Conservation (phyloP, 2,888 invertebrate species). For the Nudaria mundana region DNA sequence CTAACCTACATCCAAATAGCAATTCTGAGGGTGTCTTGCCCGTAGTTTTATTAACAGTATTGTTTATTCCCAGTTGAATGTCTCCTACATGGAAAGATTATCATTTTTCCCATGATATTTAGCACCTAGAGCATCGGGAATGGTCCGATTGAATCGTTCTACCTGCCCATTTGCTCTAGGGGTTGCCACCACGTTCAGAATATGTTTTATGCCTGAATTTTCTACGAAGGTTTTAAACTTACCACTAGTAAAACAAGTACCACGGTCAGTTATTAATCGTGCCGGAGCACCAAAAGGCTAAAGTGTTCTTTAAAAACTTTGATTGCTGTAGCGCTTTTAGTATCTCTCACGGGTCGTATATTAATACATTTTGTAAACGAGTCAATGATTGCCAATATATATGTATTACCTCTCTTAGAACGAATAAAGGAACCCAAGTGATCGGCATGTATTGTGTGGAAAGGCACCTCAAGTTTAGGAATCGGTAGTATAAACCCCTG, state of each 20-base stretch:
- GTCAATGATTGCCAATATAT: conserved; percentile 9
- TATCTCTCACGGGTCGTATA: conserved; percentile 2
- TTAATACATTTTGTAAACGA: conserved; percentile 10
- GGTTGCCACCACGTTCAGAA: conserved; percentile 6
- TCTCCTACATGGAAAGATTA: neutral
- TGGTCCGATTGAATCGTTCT: too few relatives aligned
- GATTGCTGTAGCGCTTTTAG: conserved; percentile 2
- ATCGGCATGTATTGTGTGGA: neutral
- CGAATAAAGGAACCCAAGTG: neutral
- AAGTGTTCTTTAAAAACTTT: neutral
- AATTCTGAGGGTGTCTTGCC: neutral
- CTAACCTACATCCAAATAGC: neutral
- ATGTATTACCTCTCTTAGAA: conserved; percentile 7
- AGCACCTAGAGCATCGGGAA: neutral
- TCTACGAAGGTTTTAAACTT: conserved; percentile 2
- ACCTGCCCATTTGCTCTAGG: conserved; percentile 1
- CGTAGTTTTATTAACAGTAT: neutral
- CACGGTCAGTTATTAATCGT: conserved; percentile 10
- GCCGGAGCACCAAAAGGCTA: conserved; percentile 5
- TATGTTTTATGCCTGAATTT: conserved; percentile 10
- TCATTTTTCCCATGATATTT: neutral
- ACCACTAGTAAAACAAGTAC: conserved; percentile 9
- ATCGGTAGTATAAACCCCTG: conserved; percentile 8
- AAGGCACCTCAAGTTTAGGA: neutral
- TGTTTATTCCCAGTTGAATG: neutral